Evolutionary conservation across 1,140 invertebrate genomes (phyloP).

Genomic region (Chironomus striatipennis): DNA sequence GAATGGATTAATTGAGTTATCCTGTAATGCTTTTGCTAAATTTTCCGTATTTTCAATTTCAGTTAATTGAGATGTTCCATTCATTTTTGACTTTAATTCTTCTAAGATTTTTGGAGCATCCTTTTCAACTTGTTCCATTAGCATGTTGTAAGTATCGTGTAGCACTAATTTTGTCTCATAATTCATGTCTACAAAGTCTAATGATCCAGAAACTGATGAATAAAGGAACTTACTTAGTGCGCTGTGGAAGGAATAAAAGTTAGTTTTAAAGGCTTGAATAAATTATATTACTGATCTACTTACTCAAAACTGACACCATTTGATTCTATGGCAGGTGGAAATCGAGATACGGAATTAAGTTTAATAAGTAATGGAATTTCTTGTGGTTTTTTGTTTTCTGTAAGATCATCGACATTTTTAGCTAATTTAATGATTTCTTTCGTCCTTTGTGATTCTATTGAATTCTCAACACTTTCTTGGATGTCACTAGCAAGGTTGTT

Average conservation of each 20-base stretch:
- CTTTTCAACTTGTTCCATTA: not conserved
- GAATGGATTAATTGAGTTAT: not conserved
- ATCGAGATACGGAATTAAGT: not conserved
- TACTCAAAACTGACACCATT: not conserved
- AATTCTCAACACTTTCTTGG: not conserved
- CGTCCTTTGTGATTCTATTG: not conserved
- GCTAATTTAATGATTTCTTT: not conserved
- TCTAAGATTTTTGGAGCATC: not conserved
- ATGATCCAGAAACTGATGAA: not conserved
- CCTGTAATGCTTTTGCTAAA: not conserved
- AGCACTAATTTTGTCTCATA: not conserved
- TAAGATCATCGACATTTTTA: not conserved
- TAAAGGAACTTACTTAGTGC: not conserved
- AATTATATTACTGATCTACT: not conserved
- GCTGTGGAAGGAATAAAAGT: not conserved
- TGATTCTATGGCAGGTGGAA: not conserved
- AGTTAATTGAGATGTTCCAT: not conserved
- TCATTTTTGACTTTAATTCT: not conserved
- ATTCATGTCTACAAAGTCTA: not conserved
- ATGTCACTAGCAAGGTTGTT: not conserved
- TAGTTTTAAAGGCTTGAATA: not conserved
- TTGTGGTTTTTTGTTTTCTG: not conserved
- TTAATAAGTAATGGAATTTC: not conserved
- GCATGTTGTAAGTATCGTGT: not conserved
- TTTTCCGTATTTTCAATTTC: not conserved